Conservation (phyloP, 2,113 vertebrate species). For the Mus pahari region DNA sequence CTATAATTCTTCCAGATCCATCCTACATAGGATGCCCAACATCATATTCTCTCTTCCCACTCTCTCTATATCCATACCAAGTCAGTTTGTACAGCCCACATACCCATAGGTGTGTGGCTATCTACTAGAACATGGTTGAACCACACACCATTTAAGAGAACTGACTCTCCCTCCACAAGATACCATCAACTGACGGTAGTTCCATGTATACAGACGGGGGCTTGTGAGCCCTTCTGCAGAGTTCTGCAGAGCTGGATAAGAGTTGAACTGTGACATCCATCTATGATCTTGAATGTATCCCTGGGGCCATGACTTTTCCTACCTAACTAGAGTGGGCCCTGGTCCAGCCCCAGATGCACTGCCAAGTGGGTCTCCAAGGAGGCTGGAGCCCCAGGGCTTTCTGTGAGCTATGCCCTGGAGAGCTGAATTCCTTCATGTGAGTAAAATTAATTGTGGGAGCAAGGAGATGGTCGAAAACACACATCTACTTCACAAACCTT, state of each 20-base stretch:
- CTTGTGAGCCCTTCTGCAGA: not conserved
- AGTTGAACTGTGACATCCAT: not conserved
- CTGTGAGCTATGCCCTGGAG: fast-evolving
- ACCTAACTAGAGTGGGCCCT: not conserved
- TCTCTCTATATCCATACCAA: no score
- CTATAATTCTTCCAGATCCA: not conserved
- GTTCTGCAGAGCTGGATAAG: not conserved
- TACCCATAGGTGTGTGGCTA: not conserved
- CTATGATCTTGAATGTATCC: not conserved
- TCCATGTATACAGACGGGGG: no score
- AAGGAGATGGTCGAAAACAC: slow-evolving; percentile 34
- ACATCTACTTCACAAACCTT: slow-evolving; percentile 19
- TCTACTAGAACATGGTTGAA: not conserved
- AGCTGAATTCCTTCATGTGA: not conserved
- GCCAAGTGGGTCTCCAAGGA: fast-evolving
- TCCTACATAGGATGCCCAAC: no score
- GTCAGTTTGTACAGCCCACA: not conserved
- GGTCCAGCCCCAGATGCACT: fast-evolving
- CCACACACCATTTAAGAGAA: no score
- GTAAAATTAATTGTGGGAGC: not conserved
- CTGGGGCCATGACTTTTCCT: not conserved
- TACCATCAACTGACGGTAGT: not conserved
- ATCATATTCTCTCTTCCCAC: not conserved
- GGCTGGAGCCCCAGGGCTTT: fast-evolving
- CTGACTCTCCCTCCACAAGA: no score